phyloP scores from a whole-genome alignment of 2,888 invertebrate genomes.

The Syrphus vitripennis region DNA sequence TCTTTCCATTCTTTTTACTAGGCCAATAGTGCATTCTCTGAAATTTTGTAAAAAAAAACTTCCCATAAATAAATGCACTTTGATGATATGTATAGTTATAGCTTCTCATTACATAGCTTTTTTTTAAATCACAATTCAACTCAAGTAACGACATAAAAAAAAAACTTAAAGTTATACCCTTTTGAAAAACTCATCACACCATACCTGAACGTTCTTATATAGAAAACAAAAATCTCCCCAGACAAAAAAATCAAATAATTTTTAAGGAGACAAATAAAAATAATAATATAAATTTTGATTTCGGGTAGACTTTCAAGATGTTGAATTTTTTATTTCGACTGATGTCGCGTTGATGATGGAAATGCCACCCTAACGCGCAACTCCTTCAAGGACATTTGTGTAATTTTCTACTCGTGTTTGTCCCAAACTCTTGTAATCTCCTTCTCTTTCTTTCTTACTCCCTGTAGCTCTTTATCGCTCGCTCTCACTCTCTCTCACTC shows the following conservation, averaged over 20 bases:
- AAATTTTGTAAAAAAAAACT: no score
- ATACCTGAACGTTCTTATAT: no score
- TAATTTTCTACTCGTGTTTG: slow-evolving; percentile 32
- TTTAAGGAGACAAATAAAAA: slow-evolving; percentile 2
- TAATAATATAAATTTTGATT: neutral
- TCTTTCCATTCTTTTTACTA: no score
- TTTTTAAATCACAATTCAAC: no score
- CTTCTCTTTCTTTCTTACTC: neutral
- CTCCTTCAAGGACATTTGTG: slow-evolving; percentile 34
- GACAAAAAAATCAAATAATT: neutral
- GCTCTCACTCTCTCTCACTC: neutral
- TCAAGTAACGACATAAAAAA: neutral
- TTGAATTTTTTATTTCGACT: neutral
- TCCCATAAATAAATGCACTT: no score
- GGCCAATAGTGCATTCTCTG: no score
- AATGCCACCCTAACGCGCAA: neutral
- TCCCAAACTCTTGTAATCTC: neutral
- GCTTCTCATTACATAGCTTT: no score
- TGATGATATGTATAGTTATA: no score
- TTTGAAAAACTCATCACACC: neutral
- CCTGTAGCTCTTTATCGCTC: neutral
- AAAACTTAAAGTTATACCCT: neutral
- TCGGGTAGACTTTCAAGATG: slow-evolving; percentile 3
- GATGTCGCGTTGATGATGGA: neutral
- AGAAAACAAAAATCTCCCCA: neutral